Evolutionary conservation across 2,888 invertebrate genomes (phyloP).

Genomic region (Acanthosoma haemorrhoidale): DNA sequence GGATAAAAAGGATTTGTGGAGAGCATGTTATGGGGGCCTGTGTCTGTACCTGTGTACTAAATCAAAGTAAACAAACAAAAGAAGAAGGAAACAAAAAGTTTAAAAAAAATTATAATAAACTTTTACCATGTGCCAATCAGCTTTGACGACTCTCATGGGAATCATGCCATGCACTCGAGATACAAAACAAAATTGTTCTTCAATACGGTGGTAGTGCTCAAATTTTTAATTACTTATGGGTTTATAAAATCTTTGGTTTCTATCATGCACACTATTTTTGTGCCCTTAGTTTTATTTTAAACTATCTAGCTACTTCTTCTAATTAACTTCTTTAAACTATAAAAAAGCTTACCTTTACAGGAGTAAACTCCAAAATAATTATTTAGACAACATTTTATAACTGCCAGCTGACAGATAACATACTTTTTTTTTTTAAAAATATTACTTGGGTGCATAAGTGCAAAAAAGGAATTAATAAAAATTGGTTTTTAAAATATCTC

Average conservation of each 20-base stretch:
- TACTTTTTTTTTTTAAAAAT: slow-evolving; percentile 11
- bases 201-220: slow-evolving; percentile 29
- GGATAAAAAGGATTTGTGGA: slow-evolving; percentile 13
- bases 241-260: slow-evolving; percentile 35
- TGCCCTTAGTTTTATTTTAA: slow-evolving; percentile 30
- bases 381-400: slow-evolving; percentile 5
- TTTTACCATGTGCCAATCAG: slow-evolving; percentile 27
- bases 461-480: slow-evolving; percentile 16
- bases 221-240: slow-evolving; percentile 34
- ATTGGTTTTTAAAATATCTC: slow-evolving; percentile 2
- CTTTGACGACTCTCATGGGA: slow-evolving; percentile 29
- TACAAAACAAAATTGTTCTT: slow-evolving; percentile 18
- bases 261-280: slow-evolving; percentile 37
- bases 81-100: not conserved
- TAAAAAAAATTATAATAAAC: slow-evolving; percentile 9
- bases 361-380: slow-evolving; percentile 23
- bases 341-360: slow-evolving; percentile 22
- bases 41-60: slow-evolving; percentile 22
- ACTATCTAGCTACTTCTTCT: slow-evolving; percentile 27
- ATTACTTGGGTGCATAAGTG: slow-evolving; percentile 26
- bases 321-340: slow-evolving; percentile 21
- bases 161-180: slow-evolving; percentile 30
- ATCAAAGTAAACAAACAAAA: slow-evolving; percentile 16
- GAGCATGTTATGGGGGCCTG: not conserved
- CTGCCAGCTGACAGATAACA: slow-evolving; percentile 14